These are phyloP conservation scores for Schizaphis graminum DNA, from an alignment of 2,888 invertebrate genomes.

Conservation along the genomic window DNA sequence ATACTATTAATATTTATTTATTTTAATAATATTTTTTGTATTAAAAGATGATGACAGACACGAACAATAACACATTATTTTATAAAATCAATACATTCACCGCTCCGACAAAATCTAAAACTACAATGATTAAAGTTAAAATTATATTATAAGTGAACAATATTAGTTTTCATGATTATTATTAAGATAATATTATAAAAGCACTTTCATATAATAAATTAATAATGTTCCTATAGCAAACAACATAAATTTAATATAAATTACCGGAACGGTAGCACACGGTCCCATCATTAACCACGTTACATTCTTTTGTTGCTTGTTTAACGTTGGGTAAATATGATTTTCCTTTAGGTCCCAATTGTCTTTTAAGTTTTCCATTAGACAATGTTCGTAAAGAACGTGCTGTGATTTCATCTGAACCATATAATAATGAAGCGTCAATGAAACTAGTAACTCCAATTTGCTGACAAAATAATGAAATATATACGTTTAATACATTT, in stretches of 20 bases:
- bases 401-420: slow-evolving; percentile 61
- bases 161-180: background rate
- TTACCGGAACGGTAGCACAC: slow-evolving; percentile 83
- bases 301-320: slow-evolving; percentile 79
- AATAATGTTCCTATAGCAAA: background rate
- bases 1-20: no score
- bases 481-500: background rate
- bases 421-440: slow-evolving; percentile 67
- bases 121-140: background rate
- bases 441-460: slow-evolving; percentile 67
- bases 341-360: slow-evolving; percentile 75
- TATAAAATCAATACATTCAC: no score
- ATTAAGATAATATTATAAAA: background rate
- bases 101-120: background rate
- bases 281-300: slow-evolving; percentile 76
- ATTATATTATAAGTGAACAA: background rate
- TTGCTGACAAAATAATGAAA: slow-evolving; percentile 52
- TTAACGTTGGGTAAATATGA: slow-evolving; percentile 79
- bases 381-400: slow-evolving; percentile 61
- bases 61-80: no score
- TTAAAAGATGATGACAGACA: no score
- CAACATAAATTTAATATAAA: slow-evolving; percentile 65
- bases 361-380: slow-evolving; percentile 71
- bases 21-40: no score
- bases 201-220: background rate